Evolutionary conservation across 2,113 vertebrate genomes (phyloP).

Genomic region (Lontra canadensis): DNA sequence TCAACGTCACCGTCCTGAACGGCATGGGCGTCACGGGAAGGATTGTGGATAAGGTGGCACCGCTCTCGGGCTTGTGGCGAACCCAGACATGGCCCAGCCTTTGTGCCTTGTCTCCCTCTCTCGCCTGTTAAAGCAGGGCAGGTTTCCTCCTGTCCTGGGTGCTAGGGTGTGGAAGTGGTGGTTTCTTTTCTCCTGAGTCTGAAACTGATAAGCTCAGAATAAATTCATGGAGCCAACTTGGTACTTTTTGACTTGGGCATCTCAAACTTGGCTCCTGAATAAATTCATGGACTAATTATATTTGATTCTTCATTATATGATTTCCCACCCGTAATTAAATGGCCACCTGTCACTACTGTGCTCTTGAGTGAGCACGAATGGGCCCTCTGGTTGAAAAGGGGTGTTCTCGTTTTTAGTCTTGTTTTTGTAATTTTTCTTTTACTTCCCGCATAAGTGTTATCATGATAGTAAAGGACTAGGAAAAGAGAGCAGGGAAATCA

Average conservation of each 20-base stretch:
- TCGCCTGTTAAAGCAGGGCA: background rate
- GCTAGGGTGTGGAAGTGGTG: background rate
- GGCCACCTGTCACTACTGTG: background rate
- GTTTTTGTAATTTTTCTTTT: background rate
- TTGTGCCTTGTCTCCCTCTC: background rate
- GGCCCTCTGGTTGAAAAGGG: background rate
- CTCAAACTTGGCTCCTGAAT: background rate
- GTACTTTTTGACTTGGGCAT: background rate
- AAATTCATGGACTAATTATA: background rate
- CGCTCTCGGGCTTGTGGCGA: background rate
- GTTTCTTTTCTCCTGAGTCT: background rate
- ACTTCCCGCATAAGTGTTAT: background rate
- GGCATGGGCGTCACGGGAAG: constrained; percentile 98
- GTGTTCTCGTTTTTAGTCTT: background rate
- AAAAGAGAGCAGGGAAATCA: background rate
- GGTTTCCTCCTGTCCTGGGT: fast-evolving
- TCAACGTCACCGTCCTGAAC: constrained; percentile 98
- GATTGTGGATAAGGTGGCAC: constrained; percentile 95
- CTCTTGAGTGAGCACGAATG: background rate
- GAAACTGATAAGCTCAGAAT: background rate
- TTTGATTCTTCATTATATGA: background rate
- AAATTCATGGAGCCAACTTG: background rate
- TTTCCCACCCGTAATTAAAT: background rate
- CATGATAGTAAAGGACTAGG: background rate
- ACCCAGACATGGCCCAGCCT: background rate